A percentile compares a stretch with the other conserved stretches of the same genome.
Conservation (phyloP, 2,113 vertebrate species). For the Poecilia latipinna region DNA sequence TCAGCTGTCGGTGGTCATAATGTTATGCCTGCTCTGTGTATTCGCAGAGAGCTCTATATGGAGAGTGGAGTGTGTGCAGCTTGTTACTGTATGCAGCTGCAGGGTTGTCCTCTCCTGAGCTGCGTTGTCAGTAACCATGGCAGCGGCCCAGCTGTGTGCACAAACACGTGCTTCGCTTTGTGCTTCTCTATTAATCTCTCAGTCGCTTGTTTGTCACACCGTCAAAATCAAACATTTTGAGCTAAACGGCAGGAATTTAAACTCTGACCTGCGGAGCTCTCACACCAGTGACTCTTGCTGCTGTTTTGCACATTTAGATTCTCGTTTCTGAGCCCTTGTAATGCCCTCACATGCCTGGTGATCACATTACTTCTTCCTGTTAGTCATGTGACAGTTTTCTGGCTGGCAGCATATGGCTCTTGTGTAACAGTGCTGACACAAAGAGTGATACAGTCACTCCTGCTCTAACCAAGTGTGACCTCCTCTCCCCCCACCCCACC, state of each 20-base stretch:
- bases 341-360: conserved; percentile 73
- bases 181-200: conserved; percentile 44
- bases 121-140: conserved; percentile 77
- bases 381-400: conserved; percentile 76
- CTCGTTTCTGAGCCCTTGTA: conserved; percentile 32
- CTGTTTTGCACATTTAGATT: background rate
- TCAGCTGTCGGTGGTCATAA: background rate
- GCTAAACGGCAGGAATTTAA: background rate
- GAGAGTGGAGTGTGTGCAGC: background rate
- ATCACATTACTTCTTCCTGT: conserved; percentile 76
- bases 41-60: no score
- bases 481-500: conserved; percentile 12
- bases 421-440: conserved; percentile 72
- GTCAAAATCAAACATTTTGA: background rate
- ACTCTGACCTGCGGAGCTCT: background rate
- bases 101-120: conserved; percentile 26
- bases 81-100: conserved; percentile 12
- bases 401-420: conserved; percentile 61
- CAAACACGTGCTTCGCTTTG: conserved; percentile 68
- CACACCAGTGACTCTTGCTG: conserved; percentile 44
- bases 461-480: conserved; percentile 55
- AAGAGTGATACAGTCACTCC: conserved; percentile 55
- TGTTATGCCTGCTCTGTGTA: background rate
- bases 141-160: conserved; percentile 72
- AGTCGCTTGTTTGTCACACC: background rate